A percentile compares a stretch with the other conserved stretches of the same genome.
Evolutionary conservation across 2,113 vertebrate species (phyloP).

Genomic region (Corvus hawaiiensis): DNA sequence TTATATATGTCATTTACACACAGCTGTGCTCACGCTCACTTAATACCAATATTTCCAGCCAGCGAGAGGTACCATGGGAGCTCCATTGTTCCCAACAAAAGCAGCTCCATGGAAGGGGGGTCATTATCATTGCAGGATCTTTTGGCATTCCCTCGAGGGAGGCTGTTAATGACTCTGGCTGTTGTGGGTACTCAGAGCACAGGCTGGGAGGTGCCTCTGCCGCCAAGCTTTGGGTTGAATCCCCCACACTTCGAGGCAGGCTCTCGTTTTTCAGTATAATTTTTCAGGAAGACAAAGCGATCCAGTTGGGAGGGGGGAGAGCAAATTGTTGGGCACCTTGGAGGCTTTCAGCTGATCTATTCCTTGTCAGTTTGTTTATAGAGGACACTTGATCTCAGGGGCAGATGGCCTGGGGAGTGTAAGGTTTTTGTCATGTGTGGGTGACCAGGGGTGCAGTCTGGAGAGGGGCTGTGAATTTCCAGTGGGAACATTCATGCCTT

Average conservation of each 20-base stretch:
- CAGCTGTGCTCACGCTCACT: conserved; percentile 70
- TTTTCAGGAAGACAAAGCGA: not conserved
- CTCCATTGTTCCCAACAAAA: conserved; percentile 65
- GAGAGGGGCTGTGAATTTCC: not conserved
- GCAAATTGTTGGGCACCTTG: not conserved
- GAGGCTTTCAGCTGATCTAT: not conserved
- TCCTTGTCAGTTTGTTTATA: not conserved
- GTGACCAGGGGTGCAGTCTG: not conserved
- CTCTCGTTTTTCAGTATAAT: not conserved
- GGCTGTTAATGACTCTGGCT: not conserved
- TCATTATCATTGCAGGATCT: not conserved
- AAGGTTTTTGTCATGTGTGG: not conserved
- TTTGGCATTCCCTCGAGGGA: conserved; percentile 4
- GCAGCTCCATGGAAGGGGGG: conserved; percentile 3
- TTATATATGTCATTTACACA: conserved; percentile 71
- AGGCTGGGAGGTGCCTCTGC: not conserved
- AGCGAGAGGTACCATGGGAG: conserved; percentile 52
- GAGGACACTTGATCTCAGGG: not conserved
- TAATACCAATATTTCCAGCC: conserved; percentile 64
- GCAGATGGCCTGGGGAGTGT: not conserved
- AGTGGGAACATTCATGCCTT: not conserved
- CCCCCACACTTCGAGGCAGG: not conserved
- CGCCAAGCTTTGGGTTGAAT: not conserved
- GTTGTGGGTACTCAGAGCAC: rapidly evolving
- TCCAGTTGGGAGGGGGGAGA: not conserved